Conservation (phyloP, 2,113 vertebrate genomes). For the Paraplagusia blochii region DNA sequence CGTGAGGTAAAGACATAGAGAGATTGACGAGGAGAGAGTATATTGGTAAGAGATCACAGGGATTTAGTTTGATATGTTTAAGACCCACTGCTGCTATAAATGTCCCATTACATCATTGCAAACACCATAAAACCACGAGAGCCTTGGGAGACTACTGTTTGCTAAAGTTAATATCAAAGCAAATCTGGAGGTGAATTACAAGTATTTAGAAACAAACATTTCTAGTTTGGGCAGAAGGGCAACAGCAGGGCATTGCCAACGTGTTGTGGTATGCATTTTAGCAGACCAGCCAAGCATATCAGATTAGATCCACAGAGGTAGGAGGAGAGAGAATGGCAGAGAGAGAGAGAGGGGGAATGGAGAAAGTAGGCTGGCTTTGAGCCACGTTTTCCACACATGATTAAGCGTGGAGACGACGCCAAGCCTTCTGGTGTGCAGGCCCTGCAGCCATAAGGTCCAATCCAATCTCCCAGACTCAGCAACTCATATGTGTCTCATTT, state of each 20-base stretch:
- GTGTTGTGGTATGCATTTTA: slow-evolving; percentile 34
- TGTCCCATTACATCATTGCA: background rate
- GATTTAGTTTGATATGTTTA: background rate
- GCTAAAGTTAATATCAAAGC: too few species aligned
- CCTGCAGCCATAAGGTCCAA: slow-evolving; percentile 23
- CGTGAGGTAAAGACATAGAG: too few species aligned
- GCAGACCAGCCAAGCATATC: slow-evolving; percentile 48
- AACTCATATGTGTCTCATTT: slow-evolving; percentile 9
- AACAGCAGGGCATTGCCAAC: slow-evolving; percentile 30
- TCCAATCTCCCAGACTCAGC: slow-evolving; percentile 22
- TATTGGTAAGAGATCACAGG: background rate
- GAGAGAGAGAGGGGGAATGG: slow-evolving; percentile 18
- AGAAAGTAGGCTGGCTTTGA: slow-evolving; percentile 38
- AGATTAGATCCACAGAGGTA: slow-evolving; percentile 54
- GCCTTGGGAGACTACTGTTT: too few species aligned
- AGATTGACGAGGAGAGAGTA: slow-evolving; percentile 1
- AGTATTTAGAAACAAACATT: slow-evolving; percentile 6
- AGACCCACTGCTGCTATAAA: background rate
- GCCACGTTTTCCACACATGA: slow-evolving; percentile 57
- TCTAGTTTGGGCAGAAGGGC: slow-evolving; percentile 21
- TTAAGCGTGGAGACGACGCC: slow-evolving; percentile 34
- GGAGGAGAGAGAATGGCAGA: slow-evolving; percentile 15
- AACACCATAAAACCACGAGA: too few species aligned
- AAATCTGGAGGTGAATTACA: too few species aligned
- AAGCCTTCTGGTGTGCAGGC: slow-evolving; percentile 44